Evolutionary conservation across 2,797 vertebrate genomes (phyloP).

Genomic region (Gambusia yucatana): DNA sequence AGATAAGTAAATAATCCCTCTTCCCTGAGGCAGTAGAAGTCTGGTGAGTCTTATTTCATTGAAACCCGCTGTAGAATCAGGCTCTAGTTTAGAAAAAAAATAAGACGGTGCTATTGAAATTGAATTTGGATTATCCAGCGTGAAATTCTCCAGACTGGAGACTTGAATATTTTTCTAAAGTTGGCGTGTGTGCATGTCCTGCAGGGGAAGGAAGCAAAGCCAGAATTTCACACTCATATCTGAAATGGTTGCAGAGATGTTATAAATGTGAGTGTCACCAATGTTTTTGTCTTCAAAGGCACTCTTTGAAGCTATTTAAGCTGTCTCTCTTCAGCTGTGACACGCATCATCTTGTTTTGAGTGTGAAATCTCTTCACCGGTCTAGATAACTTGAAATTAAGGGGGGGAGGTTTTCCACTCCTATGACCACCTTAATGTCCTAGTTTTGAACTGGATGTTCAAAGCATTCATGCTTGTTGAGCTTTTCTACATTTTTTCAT

Average conservation of each 20-base stretch:
- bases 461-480: neutral
- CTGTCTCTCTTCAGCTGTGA: constrained; percentile 67
- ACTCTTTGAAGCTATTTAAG: constrained; percentile 79
- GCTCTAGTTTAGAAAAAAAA: constrained; percentile 63
- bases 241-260: constrained; percentile 81
- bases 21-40: constrained; percentile 76
- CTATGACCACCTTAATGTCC: constrained; percentile 37
- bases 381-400: constrained; percentile 55
- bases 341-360: constrained; percentile 65
- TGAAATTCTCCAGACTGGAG: constrained; percentile 83
- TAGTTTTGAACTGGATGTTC: constrained; percentile 12
- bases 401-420: neutral
- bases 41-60: constrained; percentile 79
- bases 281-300: constrained; percentile 79
- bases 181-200: constrained; percentile 81
- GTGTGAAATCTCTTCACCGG: constrained; percentile 73
- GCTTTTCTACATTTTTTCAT: neutral
- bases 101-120: constrained; percentile 80
- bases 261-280: constrained; percentile 81
- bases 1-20: constrained; percentile 84
- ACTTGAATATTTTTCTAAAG: constrained; percentile 79
- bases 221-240: constrained; percentile 79
- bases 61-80: constrained; percentile 77
- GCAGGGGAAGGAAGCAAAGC: constrained; percentile 79
- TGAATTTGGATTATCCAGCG: constrained; percentile 84